These are phyloP conservation scores for Bryconaethiops microstoma DNA, from an alignment of 2,797 vertebrate species.

Conservation along the genomic window DNA sequence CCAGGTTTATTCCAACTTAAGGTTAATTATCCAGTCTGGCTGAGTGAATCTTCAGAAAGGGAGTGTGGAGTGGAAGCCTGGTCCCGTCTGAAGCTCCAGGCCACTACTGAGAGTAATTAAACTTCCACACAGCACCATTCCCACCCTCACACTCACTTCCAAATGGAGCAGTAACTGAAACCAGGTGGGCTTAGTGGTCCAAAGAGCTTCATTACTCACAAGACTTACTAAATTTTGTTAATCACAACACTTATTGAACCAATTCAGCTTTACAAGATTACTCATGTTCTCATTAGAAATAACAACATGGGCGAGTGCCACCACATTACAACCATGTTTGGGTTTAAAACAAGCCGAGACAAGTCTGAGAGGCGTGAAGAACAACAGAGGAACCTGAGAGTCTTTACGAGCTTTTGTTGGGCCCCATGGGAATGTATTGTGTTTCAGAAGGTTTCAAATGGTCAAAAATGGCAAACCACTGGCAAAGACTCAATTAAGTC, in stretches of 20 bases:
- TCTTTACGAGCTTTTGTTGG: neutral
- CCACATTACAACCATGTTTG: neutral
- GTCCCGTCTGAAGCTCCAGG: too few species aligned
- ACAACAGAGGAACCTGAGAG: too few species aligned
- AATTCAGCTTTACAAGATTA: neutral
- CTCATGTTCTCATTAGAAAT: neutral
- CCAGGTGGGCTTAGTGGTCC: neutral
- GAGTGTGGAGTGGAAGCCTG: too few species aligned
- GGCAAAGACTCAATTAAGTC: neutral
- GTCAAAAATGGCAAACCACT: too few species aligned
- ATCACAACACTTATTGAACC: neutral
- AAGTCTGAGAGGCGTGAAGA: neutral
- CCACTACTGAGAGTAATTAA: neutral
- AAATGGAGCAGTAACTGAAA: neutral
- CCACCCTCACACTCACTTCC: neutral
- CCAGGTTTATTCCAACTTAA: too few species aligned
- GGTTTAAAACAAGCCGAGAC: neutral
- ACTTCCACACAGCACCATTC: neutral
- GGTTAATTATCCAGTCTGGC: too few species aligned
- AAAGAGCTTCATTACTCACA: neutral
- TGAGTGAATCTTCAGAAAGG: too few species aligned
- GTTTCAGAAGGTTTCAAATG: neutral
- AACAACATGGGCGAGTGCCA: neutral
- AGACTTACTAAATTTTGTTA: neutral
- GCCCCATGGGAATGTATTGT: neutral